Evolutionary conservation across 2,113 vertebrate genomes (phyloP).

Genomic region (Microcebus jonahi): DNA sequence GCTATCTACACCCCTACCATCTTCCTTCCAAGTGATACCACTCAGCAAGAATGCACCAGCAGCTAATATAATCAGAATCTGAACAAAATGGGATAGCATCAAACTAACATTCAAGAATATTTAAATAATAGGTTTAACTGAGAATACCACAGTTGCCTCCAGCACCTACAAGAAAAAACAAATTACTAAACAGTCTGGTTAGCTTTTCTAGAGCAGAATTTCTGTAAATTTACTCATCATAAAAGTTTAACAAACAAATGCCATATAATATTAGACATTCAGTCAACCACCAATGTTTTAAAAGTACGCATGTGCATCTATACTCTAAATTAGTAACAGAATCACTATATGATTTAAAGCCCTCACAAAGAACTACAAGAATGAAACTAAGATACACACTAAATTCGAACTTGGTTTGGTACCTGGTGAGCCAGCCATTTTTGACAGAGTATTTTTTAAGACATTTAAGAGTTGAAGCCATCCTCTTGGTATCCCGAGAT

Average conservation of each 20-base stretch:
- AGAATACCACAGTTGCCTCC: not conserved
- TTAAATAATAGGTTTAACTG: not conserved
- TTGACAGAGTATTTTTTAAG: not conserved
- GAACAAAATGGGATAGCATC: not conserved
- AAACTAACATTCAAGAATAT: conserved; percentile 19
- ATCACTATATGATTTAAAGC: conserved; percentile 12
- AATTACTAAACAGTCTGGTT: not conserved
- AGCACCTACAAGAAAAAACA: not conserved
- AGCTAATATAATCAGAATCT: conserved; percentile 1
- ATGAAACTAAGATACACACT: not conserved
- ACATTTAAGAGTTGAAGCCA: not conserved
- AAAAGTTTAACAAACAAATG: conserved; percentile 37
- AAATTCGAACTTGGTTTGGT: not conserved
- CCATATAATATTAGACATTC: conserved; percentile 17
- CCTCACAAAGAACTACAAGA: not conserved
- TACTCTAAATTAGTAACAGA: not conserved
- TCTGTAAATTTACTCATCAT: conserved; percentile 30
- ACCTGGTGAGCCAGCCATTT: not conserved
- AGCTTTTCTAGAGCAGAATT: not conserved
- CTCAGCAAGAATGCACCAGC: not conserved
- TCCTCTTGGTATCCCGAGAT: not conserved
- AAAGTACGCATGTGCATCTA: not conserved
- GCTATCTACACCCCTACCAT: not conserved
- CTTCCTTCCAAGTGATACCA: not conserved
- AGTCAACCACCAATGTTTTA: not conserved